Evolutionary conservation across 2,113 vertebrate genomes (phyloP).

Genomic region (Pachycephala philippinensis): DNA sequence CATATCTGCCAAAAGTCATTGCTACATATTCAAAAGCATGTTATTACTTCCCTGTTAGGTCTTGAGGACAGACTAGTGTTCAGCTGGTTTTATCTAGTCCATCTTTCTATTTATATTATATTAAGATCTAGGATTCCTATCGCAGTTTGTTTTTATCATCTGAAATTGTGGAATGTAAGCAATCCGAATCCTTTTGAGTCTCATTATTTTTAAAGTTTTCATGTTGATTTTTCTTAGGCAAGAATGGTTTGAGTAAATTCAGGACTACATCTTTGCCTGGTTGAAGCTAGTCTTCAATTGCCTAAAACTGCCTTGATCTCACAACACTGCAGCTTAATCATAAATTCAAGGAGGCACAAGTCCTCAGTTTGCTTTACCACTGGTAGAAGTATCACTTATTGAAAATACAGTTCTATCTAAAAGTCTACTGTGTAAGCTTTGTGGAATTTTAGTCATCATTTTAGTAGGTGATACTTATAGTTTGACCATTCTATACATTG

Average conservation of each 20-base stretch:
- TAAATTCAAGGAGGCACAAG: constrained; percentile 47
- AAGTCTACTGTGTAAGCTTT: background rate
- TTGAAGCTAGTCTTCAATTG: constrained; percentile 47
- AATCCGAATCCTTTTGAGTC: constrained; percentile 42
- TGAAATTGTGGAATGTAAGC: constrained; percentile 50
- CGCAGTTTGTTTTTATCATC: constrained; percentile 59
- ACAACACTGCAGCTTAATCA: constrained; percentile 6
- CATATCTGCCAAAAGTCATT: constrained; percentile 66
- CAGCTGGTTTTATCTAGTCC: constrained; percentile 68
- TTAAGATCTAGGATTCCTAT: constrained; percentile 64
- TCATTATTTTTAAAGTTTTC: constrained; percentile 70
- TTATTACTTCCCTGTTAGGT: constrained; percentile 57
- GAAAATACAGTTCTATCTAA: background rate
- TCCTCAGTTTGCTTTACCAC: background rate
- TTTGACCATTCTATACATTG: background rate
- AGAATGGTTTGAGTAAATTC: constrained; percentile 44
- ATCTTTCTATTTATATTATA: constrained; percentile 70
- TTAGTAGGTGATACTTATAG: background rate
- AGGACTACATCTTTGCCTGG: constrained; percentile 28
- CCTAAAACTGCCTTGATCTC: constrained; percentile 24
- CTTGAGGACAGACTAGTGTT: constrained; percentile 72
- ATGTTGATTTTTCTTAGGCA: constrained; percentile 53
- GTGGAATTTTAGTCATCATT: background rate
- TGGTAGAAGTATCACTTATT: background rate
- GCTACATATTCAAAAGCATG: constrained; percentile 43